Evolutionary conservation across 1,140 invertebrate species (phyloP), one percentile per base, ranked within the genome.

Genomic region (Phocides pigmalion): DNA sequence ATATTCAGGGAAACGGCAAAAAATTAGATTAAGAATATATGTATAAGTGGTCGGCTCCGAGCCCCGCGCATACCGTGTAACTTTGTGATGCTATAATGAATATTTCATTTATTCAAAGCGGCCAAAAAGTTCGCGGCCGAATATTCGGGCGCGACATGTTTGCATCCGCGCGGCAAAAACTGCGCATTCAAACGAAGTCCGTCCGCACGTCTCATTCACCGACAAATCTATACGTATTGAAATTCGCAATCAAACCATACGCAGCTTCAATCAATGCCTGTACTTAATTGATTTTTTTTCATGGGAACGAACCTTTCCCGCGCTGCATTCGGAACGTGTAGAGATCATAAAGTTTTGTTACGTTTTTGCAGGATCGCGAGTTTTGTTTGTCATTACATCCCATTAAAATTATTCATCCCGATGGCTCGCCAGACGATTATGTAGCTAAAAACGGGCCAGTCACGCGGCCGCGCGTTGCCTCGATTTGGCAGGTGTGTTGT

Each of bases 41-140:
- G 44, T 46, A 46, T 46, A 46, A 46, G 44, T 22, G 44, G 44
- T 14, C 9, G 4, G 16, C 37, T 42, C 53, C 44, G 50, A 37
- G 28, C 28, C 49, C 65, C 22, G 44, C 56, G 53, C 46, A 66
- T 63, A 62, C 68, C 65, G 62, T 51, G 53, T 50, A 56, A 58
- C 65, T 64, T 58, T 72, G 71, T 66, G 67, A 69, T 44, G 70
- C 53, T 71, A 68, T 50, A 66, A 82, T 84, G 74, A 82, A 85
- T 87, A 80, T 87, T 87, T 81, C 74, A 84, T 83, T 76, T 84
- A 87, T 84, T 84, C 73, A 84, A 82, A 81, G 67, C 64, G 65
- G 37, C 62, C 62, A 84, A 86, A 87, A 84, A 84, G 47, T 61
- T 53, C 16, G 39, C 51, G 53, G 62, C 46, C 66, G 70, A 70